Evolutionary conservation across 2,888 invertebrate species (phyloP), one percentile per base, ranked within the genome.

Genomic region (Drosophila lacicola): DNA sequence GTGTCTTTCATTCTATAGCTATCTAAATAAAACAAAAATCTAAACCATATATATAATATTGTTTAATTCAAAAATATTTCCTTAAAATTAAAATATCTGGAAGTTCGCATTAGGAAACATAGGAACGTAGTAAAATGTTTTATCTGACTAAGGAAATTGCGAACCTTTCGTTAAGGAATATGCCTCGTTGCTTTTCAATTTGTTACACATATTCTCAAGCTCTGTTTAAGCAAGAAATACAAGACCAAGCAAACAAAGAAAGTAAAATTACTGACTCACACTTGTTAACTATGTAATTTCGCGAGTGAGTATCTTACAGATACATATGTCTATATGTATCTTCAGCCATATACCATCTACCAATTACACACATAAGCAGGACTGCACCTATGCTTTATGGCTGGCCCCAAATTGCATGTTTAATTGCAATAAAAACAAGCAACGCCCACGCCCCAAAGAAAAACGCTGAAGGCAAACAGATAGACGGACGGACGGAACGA

Each of bases 381-480:
- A 68, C 58, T 74, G 74, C 78, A 66, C 77, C 77, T 75, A 72
- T 82, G 72, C 68, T 76, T 86, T 82, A 76, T 80, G 73, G 77
- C 73, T 82, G 80, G 70, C 83, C 80, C 78, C 82, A 64, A 83
- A 85, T 88, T 85, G 83, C 83, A 83, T 83, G 83, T 79, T 88
- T 85, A 88, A 88, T 85, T 88, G 86, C 88, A 83, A 82, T 83
- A 82, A 83, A 85, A 82, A 69, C 66, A 41, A 37, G 66, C 60
- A 77, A 66, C 64, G 63, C 70, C 80, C 69, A 71, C 83, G 66
- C 58, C 70, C 65, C 47, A 58, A 62, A n/a, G 44, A 58, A 60
- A 42, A 68, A 36, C 42, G 42, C 53, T 53, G 34, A 21, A 44
- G 54, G 54, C 50, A 53, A 57, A 21, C 41, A 33, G 14, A 33